Evolutionary conservation across 2,797 vertebrate genomes (phyloP).

Genomic region (Botia almorhae): DNA sequence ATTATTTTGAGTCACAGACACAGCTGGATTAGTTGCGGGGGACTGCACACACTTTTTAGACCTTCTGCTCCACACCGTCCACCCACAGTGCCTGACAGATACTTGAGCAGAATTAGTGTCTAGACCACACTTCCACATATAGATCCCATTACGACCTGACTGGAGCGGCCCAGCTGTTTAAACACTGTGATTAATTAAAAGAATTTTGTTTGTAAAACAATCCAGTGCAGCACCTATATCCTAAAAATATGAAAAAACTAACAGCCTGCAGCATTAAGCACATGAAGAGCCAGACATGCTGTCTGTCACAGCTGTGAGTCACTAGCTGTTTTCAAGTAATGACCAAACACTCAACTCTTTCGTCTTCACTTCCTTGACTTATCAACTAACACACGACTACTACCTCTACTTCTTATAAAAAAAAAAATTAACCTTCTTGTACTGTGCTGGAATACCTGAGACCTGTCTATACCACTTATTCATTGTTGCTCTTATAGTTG

Average conservation of each 20-base stretch:
- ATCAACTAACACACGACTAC: no score
- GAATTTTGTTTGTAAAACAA: constrained; percentile 97
- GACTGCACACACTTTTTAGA: constrained; percentile 4
- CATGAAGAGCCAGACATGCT: no score
- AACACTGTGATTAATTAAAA: constrained; percentile 99
- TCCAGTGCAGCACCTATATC: constrained; percentile 55
- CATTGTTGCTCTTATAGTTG: no score
- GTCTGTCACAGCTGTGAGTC: no score
- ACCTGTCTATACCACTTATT: no score
- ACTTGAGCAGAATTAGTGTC: constrained; percentile 76
- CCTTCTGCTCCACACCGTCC: constrained; percentile 65
- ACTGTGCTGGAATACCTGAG: no score
- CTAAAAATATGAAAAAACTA: constrained; percentile 54
- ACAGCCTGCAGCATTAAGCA: constrained; percentile 69
- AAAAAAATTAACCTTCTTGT: no score
- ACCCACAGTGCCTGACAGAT: constrained; percentile 76
- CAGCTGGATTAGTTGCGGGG: constrained; percentile 25
- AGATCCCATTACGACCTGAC: constrained; percentile 82
- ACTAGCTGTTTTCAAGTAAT: no score
- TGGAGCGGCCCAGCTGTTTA: constrained; percentile 93
- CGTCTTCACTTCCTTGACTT: no score
- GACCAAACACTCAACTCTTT: no score
- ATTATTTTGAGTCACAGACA: constrained; percentile 17
- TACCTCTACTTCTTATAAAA: no score
- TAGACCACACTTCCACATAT: constrained; percentile 80